A percentile compares a stretch with the other conserved stretches of the same genome.
These are phyloP conservation scores for Laspeyria flexula DNA, from an alignment of 2,888 invertebrate species.

Conservation along the genomic window DNA sequence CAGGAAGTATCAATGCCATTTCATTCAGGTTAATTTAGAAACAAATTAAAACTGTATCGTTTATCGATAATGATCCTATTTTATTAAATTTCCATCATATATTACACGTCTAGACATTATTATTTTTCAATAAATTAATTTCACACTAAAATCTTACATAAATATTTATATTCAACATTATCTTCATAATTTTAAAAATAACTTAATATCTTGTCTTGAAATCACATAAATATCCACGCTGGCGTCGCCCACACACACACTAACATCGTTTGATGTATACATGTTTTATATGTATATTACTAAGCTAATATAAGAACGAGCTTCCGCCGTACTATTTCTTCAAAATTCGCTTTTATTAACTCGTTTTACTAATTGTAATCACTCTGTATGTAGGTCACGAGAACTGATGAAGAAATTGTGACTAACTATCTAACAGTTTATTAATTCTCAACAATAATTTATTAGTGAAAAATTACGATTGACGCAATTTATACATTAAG, in stretches of 20 bases:
- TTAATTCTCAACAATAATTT: slow-evolving; percentile 27
- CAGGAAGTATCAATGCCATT: not conserved
- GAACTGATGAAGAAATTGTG: slow-evolving; percentile 27
- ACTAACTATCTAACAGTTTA: slow-evolving; percentile 15
- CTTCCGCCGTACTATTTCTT: slow-evolving; percentile 36
- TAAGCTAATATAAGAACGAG: slow-evolving; percentile 16
- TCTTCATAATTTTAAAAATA: slow-evolving; percentile 4
- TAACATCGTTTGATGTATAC: slow-evolving; percentile 35
- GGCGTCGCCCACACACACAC: slow-evolving; percentile 24
- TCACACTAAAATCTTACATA: not conserved
- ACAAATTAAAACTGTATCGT: not conserved
- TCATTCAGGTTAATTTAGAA: not conserved
- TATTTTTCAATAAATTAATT: not conserved
- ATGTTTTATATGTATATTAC: slow-evolving; percentile 30
- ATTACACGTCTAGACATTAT: not conserved
- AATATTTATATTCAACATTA: not conserved
- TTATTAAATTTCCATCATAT: not conserved
- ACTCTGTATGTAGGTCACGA: slow-evolving; percentile 23
- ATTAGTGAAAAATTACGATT: slow-evolving; percentile 15
- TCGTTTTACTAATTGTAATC: slow-evolving; percentile 31
- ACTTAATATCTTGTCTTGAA: slow-evolving; percentile 4
- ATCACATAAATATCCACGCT: slow-evolving; percentile 11
- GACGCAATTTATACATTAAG: slow-evolving; percentile 13
- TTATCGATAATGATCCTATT: not conserved
- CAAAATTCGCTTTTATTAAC: slow-evolving; percentile 34